phyloP scores from a whole-genome alignment of 2,888 invertebrate species.

The Hirtodrosophila cameraria region DNA sequence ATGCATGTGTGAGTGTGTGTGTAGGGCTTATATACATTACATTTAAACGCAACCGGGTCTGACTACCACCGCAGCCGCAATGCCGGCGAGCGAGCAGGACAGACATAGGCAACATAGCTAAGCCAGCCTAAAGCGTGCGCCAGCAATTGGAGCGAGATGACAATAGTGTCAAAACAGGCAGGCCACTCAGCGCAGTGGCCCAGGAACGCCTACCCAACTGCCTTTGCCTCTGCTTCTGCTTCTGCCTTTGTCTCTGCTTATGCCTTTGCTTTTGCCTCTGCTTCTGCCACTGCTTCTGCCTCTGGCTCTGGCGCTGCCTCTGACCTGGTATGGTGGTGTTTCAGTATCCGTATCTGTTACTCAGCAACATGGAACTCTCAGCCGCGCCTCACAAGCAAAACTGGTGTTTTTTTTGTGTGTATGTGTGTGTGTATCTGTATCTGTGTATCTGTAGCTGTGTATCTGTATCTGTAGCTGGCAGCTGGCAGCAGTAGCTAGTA shows the following conservation, averaged over 20 bases:
- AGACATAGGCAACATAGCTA: neutral
- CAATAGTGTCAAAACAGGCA: constrained; percentile 37
- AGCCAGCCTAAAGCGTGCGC: neutral
- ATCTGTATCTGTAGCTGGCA: constrained; percentile 50
- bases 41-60: constrained; percentile 72
- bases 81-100: constrained; percentile 49
- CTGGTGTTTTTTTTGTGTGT: constrained; percentile 32
- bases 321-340: constrained; percentile 68
- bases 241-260: neutral
- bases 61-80: constrained; percentile 69
- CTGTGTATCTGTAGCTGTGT: constrained; percentile 29
- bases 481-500: constrained; percentile 55
- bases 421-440: constrained; percentile 9
- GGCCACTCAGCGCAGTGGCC: constrained; percentile 73
- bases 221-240: constrained; percentile 19
- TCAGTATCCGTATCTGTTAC: constrained; percentile 71
- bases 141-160: constrained; percentile 45
- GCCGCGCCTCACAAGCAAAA: too few relatives aligned
- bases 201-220: constrained; percentile 67
- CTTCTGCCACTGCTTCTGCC: constrained; percentile 3
- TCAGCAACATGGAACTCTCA: constrained; percentile 9
- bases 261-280: constrained; percentile 7
- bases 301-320: neutral
- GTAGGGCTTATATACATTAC: constrained; percentile 75
- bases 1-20: constrained; percentile 10